Base-by-base conservation (phyloP, 2,113 vertebrate species). In the Trematomus loennbergii region DNA sequence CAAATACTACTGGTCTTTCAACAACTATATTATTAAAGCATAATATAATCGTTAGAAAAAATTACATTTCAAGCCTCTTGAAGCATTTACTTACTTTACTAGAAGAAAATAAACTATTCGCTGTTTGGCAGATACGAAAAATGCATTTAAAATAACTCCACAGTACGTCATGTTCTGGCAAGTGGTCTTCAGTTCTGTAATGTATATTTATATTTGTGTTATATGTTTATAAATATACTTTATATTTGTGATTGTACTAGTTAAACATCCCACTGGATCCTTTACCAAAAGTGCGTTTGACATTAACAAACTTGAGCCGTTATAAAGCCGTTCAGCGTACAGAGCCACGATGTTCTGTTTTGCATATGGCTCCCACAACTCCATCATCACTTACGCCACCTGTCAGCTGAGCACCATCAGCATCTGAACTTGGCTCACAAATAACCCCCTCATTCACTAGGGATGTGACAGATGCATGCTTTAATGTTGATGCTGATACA, bases 371-470 rank as follows among this genome's bases (percentile, higher is more conserved):
- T 87, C 90, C 87, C 60, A 82, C 79, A 71, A n/a, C 78, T 94
- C 91, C 81, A 72, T 91, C 90, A 79, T 72, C 87, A 88, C 84
- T 61, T 64, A 69, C 68, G 86, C 91, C 92, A 93, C 86, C 93
- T 94, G 91, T 92, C 91, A 92, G 89, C 91, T 90, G 88, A 93
- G 76, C 86, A 81, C 83, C 86, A 81, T 88, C 89, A 85, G 79
- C 84, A 83, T 87, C 78, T 84, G 62, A 70, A 62, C 87, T 86
- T 81, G 80, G 82, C 88, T 90, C 88, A 77, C 90, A 88, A 87
- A 92, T 86, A 85, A 82, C 79, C 62, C 16, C 49, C 54, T 33
- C 60, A 67, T 73, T 82, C 92, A 85, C 88, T 80, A 68, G 91
- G 90, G 90, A 91, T 84, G 69, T 77, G 89, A 91, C 91, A 89